Percentiles rank a stretch among this genome's conserved stretches.
Evolutionary conservation across 2,113 vertebrate genomes (phyloP).

Genomic region (Phoenicopterus ruber): DNA sequence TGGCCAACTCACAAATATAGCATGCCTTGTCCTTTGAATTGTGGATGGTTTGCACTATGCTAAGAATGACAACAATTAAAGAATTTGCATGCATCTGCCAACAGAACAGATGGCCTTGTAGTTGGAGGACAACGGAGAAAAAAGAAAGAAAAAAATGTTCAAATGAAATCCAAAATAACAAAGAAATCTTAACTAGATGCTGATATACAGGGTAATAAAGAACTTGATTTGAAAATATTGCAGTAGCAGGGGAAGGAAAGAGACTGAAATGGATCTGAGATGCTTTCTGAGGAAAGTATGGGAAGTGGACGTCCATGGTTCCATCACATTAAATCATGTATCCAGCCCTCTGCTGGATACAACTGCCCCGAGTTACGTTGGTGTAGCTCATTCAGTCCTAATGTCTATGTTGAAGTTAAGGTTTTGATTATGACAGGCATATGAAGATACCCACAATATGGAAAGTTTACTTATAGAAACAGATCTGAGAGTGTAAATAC

Average conservation of each 20-base stretch:
- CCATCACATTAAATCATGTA: not conserved
- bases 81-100: slow-evolving; percentile 67
- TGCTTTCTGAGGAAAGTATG: not conserved
- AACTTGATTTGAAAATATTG: not conserved
- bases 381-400: not conserved
- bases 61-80: slow-evolving; percentile 76
- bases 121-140: slow-evolving; percentile 55
- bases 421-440: not conserved
- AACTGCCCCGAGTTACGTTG: not conserved
- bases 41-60: slow-evolving; percentile 59
- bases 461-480: not conserved
- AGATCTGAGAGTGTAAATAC: not conserved
- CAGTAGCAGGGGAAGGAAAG: not conserved
- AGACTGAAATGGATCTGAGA: not conserved
- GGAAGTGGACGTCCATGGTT: not conserved
- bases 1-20: slow-evolving; percentile 63
- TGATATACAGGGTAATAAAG: not conserved
- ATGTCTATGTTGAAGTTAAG: not conserved
- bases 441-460: not conserved
- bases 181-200: not conserved
- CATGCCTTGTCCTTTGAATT: slow-evolving; percentile 56
- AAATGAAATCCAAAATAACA: slow-evolving; percentile 10
- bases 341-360: not conserved
- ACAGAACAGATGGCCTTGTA: slow-evolving; percentile 72
- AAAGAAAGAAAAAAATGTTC: not conserved